Evolutionary conservation across 2,888 invertebrate genomes (phyloP).

Genomic region (Pandemis corylana): DNA sequence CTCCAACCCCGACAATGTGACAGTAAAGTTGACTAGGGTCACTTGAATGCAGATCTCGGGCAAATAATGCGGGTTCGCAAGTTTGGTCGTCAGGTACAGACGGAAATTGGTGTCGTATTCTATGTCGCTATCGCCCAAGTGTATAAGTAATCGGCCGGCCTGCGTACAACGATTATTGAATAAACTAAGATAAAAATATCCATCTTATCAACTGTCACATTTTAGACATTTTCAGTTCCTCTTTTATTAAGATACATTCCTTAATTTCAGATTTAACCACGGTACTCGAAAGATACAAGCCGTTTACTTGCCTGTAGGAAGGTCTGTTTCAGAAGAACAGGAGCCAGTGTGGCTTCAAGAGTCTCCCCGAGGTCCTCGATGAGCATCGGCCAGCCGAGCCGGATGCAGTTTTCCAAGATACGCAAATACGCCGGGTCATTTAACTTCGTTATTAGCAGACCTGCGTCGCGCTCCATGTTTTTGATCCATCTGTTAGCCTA

Average conservation of each 20-base stretch:
- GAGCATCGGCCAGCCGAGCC: slow-evolving; percentile 93
- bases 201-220: background rate
- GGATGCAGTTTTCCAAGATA: slow-evolving; percentile 91
- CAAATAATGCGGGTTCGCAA: slow-evolving; percentile 96
- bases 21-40: slow-evolving; percentile 96
- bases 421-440: slow-evolving; percentile 91
- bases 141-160: slow-evolving; percentile 92
- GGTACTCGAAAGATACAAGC: too few relatives aligned
- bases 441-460: slow-evolving; percentile 91
- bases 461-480: slow-evolving; percentile 92
- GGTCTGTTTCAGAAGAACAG: slow-evolving; percentile 92
- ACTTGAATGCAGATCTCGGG: slow-evolving; percentile 97
- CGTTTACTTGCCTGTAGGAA: slow-evolving; percentile 85
- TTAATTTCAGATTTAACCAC: too few relatives aligned
- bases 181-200: background rate
- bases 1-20: slow-evolving; percentile 94
- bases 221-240: too few relatives aligned
- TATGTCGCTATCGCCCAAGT: slow-evolving; percentile 94
- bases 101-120: slow-evolving; percentile 95
- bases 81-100: slow-evolving; percentile 95
- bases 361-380: slow-evolving; percentile 95
- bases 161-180: slow-evolving; percentile 52
- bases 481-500: slow-evolving; percentile 96
- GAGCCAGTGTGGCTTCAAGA: slow-evolving; percentile 94
- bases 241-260: too few relatives aligned